These are phyloP conservation scores for Pedionomus torquatus DNA, from an alignment of 2,113 vertebrate species.

Conservation along the genomic window DNA sequence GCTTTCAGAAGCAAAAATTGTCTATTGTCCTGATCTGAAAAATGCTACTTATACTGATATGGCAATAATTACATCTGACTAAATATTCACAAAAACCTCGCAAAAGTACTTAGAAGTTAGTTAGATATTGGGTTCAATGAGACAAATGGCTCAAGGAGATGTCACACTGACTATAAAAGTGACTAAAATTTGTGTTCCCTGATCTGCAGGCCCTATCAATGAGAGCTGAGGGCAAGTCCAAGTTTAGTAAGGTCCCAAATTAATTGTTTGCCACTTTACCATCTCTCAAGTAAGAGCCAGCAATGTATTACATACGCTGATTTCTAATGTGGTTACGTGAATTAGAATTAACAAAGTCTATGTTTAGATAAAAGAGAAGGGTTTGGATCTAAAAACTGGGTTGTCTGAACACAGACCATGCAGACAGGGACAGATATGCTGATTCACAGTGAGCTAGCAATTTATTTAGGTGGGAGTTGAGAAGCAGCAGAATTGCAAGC, in stretches of 20 bases:
- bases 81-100: not conserved
- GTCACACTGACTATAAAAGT: not conserved
- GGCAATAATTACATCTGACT: not conserved
- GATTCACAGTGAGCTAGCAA: not conserved
- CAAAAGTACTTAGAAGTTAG: not conserved
- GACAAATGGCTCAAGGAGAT: not conserved
- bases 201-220: not conserved
- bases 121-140: not conserved
- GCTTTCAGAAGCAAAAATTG: not conserved
- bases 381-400: not conserved
- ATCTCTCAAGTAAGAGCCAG: not conserved
- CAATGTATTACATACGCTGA: not conserved
- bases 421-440: not conserved
- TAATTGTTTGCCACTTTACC: not conserved
- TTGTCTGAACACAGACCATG: not conserved
- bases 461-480: not conserved
- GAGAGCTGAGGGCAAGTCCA: not conserved
- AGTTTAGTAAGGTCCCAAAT: not conserved
- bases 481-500: not conserved
- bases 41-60: not conserved
- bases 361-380: not conserved
- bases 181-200: not conserved
- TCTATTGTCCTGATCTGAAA: not conserved
- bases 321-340: not conserved
- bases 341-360: not conserved